Percentiles rank a stretch among this genome's conserved stretches.
phyloP scores from a whole-genome alignment of 2,113 vertebrate species.

The Melospiza georgiana region DNA sequence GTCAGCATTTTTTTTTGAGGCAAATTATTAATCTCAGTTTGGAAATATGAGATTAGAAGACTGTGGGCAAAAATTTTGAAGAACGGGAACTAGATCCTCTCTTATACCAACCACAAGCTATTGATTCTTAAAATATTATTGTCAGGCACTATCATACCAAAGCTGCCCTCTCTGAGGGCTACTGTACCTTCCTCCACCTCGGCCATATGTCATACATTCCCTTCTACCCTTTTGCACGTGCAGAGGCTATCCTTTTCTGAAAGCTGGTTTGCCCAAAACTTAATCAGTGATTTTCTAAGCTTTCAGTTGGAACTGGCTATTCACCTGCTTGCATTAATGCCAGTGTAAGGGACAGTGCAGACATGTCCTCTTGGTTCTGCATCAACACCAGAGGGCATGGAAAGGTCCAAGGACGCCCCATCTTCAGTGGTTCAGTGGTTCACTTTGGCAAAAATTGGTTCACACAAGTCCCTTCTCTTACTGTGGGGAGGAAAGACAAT shows the following conservation, averaged over 20 bases:
- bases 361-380: fast-evolving
- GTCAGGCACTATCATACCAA: neutral
- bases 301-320: neutral
- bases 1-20: neutral
- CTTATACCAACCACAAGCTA: neutral
- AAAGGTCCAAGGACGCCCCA: fast-evolving
- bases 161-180: neutral
- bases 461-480: neutral
- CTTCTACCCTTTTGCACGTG: neutral
- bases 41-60: neutral
- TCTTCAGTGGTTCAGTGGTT: neutral
- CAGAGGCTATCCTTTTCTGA: neutral
- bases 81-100: neutral
- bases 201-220: neutral
- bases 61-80: neutral
- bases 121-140: neutral
- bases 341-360: neutral
- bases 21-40: neutral
- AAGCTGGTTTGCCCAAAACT: neutral
- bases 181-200: neutral
- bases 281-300: neutral
- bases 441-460: neutral
- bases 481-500: neutral
- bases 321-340: neutral
- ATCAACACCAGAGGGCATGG: neutral